Evolutionary conservation across 2,797 vertebrate species (phyloP).

Genomic region (Paramormyrops hopkinsi): DNA sequence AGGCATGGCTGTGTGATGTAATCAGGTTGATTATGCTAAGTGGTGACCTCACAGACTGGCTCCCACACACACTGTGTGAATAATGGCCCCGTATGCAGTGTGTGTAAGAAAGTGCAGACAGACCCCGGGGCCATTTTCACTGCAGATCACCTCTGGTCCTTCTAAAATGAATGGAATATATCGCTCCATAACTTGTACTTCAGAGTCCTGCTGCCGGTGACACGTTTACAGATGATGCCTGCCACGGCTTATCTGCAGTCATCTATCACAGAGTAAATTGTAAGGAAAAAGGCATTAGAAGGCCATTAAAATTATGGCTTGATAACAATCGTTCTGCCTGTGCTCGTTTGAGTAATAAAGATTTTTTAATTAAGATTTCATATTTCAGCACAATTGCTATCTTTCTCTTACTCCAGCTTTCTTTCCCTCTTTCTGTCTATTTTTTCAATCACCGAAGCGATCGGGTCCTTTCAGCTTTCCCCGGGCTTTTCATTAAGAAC

Average conservation of each 20-base stretch:
- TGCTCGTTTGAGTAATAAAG: conserved; percentile 48
- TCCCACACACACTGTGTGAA: background rate
- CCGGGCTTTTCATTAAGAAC: conserved; percentile 41
- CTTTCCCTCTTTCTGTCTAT: conserved; percentile 24
- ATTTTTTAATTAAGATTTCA: conserved; percentile 51
- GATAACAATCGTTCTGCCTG: conserved; percentile 52
- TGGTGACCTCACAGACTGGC: background rate
- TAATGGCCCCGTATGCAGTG: background rate
- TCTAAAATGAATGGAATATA: conserved; percentile 48
- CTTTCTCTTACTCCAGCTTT: conserved; percentile 19
- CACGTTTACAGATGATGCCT: conserved; percentile 53
- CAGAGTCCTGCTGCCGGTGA: conserved; percentile 41
- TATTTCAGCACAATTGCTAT: conserved; percentile 38
- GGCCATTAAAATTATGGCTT: conserved; percentile 53
- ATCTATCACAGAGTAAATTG: conserved; percentile 45
- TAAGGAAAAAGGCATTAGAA: conserved; percentile 43
- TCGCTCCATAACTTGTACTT: conserved; percentile 44
- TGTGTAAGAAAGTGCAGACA: background rate
- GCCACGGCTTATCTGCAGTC: conserved; percentile 40
- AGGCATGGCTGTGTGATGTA: background rate
- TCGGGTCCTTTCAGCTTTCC: conserved; percentile 38
- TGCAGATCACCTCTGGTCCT: conserved; percentile 16
- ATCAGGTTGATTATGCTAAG: background rate
- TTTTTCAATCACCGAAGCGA: conserved; percentile 34
- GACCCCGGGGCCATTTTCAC: background rate